Percentiles rank a stretch among this genome's conserved stretches.
Evolutionary conservation across 2,888 invertebrate species (phyloP).

Genomic region (Augiades crinisus): DNA sequence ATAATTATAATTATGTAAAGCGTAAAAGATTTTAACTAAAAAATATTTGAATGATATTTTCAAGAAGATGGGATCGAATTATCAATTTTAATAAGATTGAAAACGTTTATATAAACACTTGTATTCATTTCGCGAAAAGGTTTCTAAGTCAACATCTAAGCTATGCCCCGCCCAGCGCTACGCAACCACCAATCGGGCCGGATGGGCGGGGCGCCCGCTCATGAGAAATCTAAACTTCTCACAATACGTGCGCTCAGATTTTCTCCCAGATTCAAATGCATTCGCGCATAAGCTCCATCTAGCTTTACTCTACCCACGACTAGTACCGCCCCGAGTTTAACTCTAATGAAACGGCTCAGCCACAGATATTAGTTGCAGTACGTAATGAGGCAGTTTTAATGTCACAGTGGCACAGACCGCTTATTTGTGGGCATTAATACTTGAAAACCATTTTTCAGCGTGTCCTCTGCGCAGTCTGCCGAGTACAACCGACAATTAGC

Average conservation of each 20-base stretch:
- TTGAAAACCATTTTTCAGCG: constrained; percentile 71
- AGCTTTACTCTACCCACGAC: constrained; percentile 14
- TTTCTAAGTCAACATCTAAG: constrained; percentile 72
- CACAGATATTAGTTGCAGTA: constrained; percentile 47
- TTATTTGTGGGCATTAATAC: constrained; percentile 75
- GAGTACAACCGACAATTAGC: constrained; percentile 70
- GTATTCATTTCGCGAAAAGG: constrained; percentile 44
- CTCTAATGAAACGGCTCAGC: constrained; percentile 40
- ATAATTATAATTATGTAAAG: too few species aligned
- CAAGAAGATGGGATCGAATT: neutral
- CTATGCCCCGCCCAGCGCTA: constrained; percentile 70
- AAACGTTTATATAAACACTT: constrained; percentile 13
- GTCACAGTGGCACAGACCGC: constrained; percentile 61
- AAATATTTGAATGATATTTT: too few species aligned
- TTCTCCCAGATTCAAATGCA: constrained; percentile 23
- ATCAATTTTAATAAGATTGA: constrained; percentile 2
- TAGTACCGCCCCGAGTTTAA: constrained; percentile 30
- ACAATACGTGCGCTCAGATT: constrained; percentile 31
- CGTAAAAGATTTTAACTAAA: too few species aligned
- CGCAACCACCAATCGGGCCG: constrained; percentile 63
- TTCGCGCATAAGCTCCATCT: constrained; percentile 14
- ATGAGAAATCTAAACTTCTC: constrained; percentile 62
- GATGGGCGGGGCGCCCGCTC: constrained; percentile 61
- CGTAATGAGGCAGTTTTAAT: constrained; percentile 59
- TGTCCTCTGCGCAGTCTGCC: constrained; percentile 55